Percentiles rank a stretch among this genome's conserved stretches.
phyloP scores from a whole-genome alignment of 2,797 vertebrate species.

The Euphonia xanthogaster region DNA sequence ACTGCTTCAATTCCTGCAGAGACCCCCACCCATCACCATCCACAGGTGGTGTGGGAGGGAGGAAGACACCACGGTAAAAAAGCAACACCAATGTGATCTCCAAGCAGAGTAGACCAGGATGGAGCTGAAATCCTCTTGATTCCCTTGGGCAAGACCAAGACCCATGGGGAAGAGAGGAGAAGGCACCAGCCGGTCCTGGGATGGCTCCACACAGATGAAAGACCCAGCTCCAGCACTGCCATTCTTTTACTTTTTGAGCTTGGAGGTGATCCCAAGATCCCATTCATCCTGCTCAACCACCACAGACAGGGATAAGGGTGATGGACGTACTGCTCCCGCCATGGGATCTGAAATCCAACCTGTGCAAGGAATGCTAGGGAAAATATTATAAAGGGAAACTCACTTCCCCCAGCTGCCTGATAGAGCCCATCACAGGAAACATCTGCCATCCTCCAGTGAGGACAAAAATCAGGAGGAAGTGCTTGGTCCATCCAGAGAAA shows the following conservation, averaged over 20 bases:
- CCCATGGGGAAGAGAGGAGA: fast-evolving
- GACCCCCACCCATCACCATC: background rate
- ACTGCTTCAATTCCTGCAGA: background rate
- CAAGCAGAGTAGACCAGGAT: background rate
- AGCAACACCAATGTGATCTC: background rate
- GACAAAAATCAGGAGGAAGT: conserved; percentile 51
- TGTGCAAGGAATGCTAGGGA: background rate
- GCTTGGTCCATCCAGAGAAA: conserved; percentile 41
- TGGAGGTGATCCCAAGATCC: background rate
- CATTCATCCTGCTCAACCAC: background rate
- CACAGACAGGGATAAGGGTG: background rate
- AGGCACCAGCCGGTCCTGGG: background rate
- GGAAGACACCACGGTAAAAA: background rate
- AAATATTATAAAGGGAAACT: conserved; percentile 44
- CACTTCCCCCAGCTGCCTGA: conserved; percentile 38
- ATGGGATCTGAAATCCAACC: background rate
- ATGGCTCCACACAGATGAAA: background rate
- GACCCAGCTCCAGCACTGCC: background rate
- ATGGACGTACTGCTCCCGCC: background rate
- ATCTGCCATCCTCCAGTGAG: conserved; percentile 60
- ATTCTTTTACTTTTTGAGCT: background rate
- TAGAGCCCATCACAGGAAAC: conserved; percentile 69
- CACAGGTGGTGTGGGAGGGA: background rate
- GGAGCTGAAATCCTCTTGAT: background rate
- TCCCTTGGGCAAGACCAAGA: background rate